phyloP scores from a whole-genome alignment of 2,797 vertebrate genomes.

The Microctenopoma lineatum region DNA sequence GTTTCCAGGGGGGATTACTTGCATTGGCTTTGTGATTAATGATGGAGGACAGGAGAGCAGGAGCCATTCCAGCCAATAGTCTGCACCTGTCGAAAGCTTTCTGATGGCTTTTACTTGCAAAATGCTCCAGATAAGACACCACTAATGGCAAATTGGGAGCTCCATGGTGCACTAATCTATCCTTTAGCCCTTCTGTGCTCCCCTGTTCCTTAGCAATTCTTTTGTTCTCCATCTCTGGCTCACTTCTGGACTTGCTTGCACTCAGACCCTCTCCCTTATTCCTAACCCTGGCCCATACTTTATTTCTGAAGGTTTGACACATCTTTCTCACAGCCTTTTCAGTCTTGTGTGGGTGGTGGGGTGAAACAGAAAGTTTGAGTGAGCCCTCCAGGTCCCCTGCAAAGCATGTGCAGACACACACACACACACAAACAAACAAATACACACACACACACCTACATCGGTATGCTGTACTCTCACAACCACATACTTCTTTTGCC shows the following conservation, averaged over 20 bases:
- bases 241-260: conserved; percentile 21
- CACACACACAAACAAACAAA: conserved; percentile 24
- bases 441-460: conserved; percentile 14
- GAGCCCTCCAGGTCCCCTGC: conserved; percentile 51
- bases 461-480: conserved; percentile 31
- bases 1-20: conserved; percentile 64
- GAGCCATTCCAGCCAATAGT: conserved; percentile 57
- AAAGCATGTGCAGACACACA: conserved; percentile 21
- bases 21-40: conserved; percentile 73
- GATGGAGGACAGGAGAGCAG: conserved; percentile 53
- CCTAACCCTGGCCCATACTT: conserved; percentile 22
- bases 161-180: conserved; percentile 67
- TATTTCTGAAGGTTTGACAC: conserved; percentile 32
- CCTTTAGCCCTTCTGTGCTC: conserved; percentile 58
- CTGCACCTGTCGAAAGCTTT: conserved; percentile 58
- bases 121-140: conserved; percentile 53
- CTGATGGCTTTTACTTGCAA: conserved; percentile 52
- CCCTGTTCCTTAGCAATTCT: conserved; percentile 13
- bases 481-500: conserved; percentile 44
- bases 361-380: conserved; percentile 64
- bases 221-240: conserved; percentile 40
- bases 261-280: conserved; percentile 38
- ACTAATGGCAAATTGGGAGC: conserved; percentile 59
- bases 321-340: conserved; percentile 60
- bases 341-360: conserved; percentile 56